Conservation (phyloP, 2,113 vertebrate genomes). For the Aramus guarauna region DNA sequence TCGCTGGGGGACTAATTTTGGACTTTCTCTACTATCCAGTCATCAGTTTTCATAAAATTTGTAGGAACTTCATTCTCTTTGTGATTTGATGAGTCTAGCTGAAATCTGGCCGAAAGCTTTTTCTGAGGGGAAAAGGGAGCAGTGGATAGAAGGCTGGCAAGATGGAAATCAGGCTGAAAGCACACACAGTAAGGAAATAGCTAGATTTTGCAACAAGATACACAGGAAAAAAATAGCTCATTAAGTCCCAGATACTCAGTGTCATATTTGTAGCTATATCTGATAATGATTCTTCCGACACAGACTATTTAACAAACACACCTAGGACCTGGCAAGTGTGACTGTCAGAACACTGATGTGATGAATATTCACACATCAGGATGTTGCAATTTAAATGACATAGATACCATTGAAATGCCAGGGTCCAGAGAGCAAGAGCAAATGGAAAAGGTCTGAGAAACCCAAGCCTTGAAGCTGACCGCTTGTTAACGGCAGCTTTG, state of each 20-base stretch:
- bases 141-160: background rate
- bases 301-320: background rate
- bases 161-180: background rate
- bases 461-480: background rate
- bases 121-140: background rate
- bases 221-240: background rate
- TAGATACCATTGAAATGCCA: background rate
- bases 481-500: background rate
- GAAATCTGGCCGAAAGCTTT: background rate
- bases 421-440: background rate
- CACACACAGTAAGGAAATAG: background rate
- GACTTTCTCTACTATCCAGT: background rate
- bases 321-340: background rate
- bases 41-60: background rate
- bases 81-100: background rate
- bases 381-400: background rate
- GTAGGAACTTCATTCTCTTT: background rate
- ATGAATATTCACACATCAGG: constrained; percentile 1
- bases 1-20: background rate
- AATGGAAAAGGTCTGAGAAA: background rate
- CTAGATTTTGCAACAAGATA: background rate
- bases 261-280: background rate
- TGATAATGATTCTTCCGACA: background rate
- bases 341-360: background rate
- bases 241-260: background rate